Evolutionary conservation across 2,113 vertebrate species (phyloP), one percentile per base, ranked within the genome.

Genomic region (Chamaea fasciata): DNA sequence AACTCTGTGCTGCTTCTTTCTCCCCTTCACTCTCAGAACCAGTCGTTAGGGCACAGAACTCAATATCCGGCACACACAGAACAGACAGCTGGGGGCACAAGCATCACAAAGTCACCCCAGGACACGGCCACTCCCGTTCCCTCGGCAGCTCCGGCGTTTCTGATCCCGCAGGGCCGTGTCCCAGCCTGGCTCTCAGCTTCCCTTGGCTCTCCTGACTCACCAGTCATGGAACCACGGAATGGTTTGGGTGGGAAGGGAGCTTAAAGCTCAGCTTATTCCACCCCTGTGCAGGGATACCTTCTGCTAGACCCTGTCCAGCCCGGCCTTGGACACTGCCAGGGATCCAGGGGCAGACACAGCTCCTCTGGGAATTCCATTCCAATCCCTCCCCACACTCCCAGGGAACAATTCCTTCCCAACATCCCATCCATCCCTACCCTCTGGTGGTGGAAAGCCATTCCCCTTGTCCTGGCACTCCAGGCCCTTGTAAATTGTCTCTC

Each of bases 301-400:
- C 21, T 8, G 9, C n/a, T 8, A 47, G 28, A 15, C 5, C 33
- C 46, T 3, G 1, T 39, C 39, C 39, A 63, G 0, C 24, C 24
- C 26, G 20, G 56, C 19, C 56, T 63, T 33, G 74, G 84, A 9
- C n/a, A 14, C 10, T 46, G 0, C 28, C 56, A 78, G n/a, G 19
- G 47, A n/a, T 47, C 37, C 55, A 60, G 56, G 21, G 30, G 30
- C 75, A 88, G 57, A 3, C 76, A 37, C 31, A 64, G 50, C 67
- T 88, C 0, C 57, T 71, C 57, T 80, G 75, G 49, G 35, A 16
- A 80, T 12, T 33, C 57, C 31, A 37, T 56, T 13, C 65, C 42
- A 56, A 7, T 20, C n/a, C 35, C 21, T 31, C 8, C 1, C 17
- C 33, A 11, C 4, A 21, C 42, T 88, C 49, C 0, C 24, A 56